phyloP scores from a whole-genome alignment of 2,113 vertebrate genomes.

The Notothenia rossii region DNA sequence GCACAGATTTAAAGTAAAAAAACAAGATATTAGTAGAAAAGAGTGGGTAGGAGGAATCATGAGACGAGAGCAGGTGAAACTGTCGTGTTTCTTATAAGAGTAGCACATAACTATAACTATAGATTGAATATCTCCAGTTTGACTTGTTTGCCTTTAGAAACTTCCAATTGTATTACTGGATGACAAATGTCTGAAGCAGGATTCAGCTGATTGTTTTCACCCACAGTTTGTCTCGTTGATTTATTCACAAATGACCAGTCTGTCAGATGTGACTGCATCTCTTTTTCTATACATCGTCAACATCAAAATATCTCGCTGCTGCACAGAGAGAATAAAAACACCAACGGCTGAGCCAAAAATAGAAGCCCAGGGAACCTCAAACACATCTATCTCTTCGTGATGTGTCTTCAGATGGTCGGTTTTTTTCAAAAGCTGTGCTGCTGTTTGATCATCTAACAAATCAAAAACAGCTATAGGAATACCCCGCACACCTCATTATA shows the following conservation, averaged over 20 bases:
- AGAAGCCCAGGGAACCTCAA: neutral
- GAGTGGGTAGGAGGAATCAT: conserved; percentile 16
- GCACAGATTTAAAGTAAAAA: neutral
- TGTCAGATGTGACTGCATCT: neutral
- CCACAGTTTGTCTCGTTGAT: neutral
- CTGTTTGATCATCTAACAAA: neutral
- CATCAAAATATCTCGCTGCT: neutral
- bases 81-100: conserved; percentile 4
- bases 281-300: neutral
- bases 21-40: neutral
- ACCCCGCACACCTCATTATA: too few species aligned
- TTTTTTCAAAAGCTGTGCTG: neutral
- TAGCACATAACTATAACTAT: neutral
- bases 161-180: neutral
- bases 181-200: neutral
- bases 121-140: too few species aligned
- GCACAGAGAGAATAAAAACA: neutral
- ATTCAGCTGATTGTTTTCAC: neutral
- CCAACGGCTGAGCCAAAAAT: neutral
- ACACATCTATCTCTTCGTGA: neutral
- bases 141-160: too few species aligned
- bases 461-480: neutral
- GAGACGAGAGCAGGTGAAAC: neutral
- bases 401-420: neutral
- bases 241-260: neutral